Evolutionary conservation across 2,113 vertebrate species (phyloP).

Genomic region (Pipa parva): DNA sequence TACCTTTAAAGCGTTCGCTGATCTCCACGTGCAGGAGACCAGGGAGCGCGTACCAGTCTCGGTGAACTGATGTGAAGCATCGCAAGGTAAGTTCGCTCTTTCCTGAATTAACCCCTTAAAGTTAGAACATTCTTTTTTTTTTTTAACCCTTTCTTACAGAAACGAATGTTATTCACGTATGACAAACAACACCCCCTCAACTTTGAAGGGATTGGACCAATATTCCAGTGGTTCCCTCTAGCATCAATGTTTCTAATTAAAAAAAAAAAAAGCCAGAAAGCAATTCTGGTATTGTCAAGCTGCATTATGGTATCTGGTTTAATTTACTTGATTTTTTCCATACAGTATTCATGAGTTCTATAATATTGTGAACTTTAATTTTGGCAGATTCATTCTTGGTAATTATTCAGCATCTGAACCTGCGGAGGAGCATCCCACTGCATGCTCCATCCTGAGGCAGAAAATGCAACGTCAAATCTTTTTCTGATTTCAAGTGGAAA

Average conservation of each 20-base stretch:
- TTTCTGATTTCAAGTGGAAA: constrained; percentile 99
- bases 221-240: constrained; percentile 60
- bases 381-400: constrained; percentile 74
- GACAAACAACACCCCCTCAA: not conserved
- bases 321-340: constrained; percentile 66
- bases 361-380: constrained; percentile 78
- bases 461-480: constrained; percentile 82
- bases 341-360: constrained; percentile 79
- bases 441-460: constrained; percentile 71
- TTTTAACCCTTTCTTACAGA: too few species aligned
- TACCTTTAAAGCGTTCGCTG: too few species aligned
- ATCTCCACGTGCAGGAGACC: too few species aligned
- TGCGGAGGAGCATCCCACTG: constrained; percentile 67
- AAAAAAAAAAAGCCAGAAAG: constrained; percentile 65
- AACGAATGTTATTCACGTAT: constrained; percentile 21
- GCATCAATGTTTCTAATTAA: constrained; percentile 63
- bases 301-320: constrained; percentile 58
- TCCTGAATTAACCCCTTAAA: too few species aligned
- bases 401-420: constrained; percentile 77
- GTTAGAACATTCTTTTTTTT: too few species aligned
- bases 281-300: constrained; percentile 63
- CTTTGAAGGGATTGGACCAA: constrained; percentile 21
- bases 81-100: too few species aligned
- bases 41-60: too few species aligned
- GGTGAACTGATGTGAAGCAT: too few species aligned